Conservation (phyloP, 1,140 invertebrate species). For the Parasteatoda tepidariorum region DNA sequence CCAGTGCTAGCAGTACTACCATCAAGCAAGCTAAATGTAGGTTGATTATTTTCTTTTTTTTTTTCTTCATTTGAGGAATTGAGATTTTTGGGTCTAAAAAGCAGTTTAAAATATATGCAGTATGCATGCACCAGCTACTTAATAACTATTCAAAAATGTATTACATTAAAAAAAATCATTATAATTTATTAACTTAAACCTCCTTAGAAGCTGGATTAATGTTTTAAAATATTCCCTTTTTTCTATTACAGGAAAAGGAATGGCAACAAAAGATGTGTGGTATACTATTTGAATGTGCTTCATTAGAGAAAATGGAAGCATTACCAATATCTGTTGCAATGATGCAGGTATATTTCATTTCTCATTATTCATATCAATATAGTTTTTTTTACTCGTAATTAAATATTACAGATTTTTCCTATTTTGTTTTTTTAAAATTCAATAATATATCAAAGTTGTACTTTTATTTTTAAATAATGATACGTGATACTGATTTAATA, state of each 20-base stretch:
- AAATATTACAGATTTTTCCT: neutral
- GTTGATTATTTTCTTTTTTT: too few species aligned
- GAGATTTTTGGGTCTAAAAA: too few species aligned
- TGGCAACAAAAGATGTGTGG: slow-evolving; percentile 77
- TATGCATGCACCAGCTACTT: too few species aligned
- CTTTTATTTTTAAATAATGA: too few species aligned
- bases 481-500: too few species aligned
- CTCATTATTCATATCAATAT: neutral
- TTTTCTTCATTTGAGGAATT: too few species aligned
- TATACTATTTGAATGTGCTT: slow-evolving; percentile 86
- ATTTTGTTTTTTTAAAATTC: neutral
- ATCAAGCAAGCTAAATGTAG: too few species aligned
- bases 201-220: neutral
- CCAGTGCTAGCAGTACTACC: too few species aligned
- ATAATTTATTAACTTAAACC: too few species aligned
- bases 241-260: slow-evolving; percentile 63
- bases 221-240: neutral
- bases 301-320: slow-evolving; percentile 84
- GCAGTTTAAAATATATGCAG: too few species aligned
- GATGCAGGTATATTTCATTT: slow-evolving; percentile 32
- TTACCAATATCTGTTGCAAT: slow-evolving; percentile 70
- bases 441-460: neutral
- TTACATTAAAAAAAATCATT: too few species aligned
- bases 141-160: too few species aligned
- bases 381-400: neutral